Conservation (phyloP, 2,113 vertebrate genomes). For the Embiotoca jacksoni region DNA sequence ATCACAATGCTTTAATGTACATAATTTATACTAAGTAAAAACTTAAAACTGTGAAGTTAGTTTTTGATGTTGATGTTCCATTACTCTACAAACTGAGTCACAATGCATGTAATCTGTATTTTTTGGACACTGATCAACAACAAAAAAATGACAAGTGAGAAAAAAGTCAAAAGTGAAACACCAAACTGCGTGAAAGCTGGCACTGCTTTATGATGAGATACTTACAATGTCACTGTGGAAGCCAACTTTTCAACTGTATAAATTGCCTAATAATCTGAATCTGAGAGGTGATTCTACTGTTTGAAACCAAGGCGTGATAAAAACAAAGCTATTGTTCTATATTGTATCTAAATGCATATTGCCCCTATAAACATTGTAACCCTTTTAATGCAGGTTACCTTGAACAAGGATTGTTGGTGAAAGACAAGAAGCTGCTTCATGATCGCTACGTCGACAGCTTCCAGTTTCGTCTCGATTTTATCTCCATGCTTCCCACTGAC, state of each 20-base stretch:
- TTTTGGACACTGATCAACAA: no score
- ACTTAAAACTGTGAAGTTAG: no score
- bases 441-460: slow-evolving; percentile 86
- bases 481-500: slow-evolving; percentile 94
- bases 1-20: background rate
- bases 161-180: background rate
- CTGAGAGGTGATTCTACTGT: background rate
- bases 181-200: background rate
- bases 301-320: background rate
- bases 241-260: background rate
- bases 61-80: no score
- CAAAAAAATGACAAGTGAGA: no score
- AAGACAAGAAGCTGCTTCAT: slow-evolving; percentile 87
- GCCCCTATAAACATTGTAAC: background rate
- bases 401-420: slow-evolving; percentile 95
- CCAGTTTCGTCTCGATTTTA: slow-evolving; percentile 91
- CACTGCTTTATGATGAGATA: background rate
- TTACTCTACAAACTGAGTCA: no score
- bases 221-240: background rate
- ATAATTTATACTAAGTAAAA: background rate
- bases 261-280: background rate
- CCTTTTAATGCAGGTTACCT: slow-evolving; percentile 86
- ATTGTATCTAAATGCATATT: background rate
- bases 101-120: no score
- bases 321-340: background rate